A percentile compares a stretch with the other conserved stretches of the same genome.
Evolutionary conservation across 2,113 vertebrate genomes (phyloP).

Genomic region (Vombatus ursinus): DNA sequence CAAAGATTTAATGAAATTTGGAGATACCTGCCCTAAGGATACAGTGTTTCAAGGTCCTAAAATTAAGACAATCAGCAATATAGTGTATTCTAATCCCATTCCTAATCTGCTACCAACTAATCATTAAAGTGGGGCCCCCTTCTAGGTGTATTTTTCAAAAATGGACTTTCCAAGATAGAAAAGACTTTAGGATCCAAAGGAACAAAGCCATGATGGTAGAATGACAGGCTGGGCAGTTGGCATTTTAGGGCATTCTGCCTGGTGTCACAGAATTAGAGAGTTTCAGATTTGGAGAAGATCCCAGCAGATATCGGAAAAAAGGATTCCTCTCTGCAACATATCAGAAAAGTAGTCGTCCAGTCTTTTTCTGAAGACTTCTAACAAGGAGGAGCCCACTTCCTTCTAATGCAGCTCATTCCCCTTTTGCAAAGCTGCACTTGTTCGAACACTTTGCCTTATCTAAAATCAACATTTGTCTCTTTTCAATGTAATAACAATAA

Average conservation of each 20-base stretch:
- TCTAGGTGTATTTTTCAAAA: not conserved
- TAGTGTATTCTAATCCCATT: not conserved
- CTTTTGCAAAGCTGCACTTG: not conserved
- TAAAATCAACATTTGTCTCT: not conserved
- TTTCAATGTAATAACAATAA: not conserved
- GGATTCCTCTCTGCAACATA: no score
- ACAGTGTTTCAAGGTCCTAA: not conserved
- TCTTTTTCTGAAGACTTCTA: not conserved
- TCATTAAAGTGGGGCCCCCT: not conserved
- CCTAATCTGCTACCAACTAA: not conserved
- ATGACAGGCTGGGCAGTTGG: not conserved
- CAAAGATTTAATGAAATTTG: not conserved
- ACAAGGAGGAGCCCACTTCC: not conserved
- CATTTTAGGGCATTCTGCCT: not conserved
- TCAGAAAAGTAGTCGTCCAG: not conserved
- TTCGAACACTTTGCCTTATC: not conserved
- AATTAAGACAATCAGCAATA: not conserved
- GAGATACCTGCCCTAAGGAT: not conserved
- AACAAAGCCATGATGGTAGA: not conserved
- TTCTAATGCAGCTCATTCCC: not conserved
- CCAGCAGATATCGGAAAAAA: not conserved
- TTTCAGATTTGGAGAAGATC: not conserved
- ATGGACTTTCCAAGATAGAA: not conserved
- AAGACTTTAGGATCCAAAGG: not conserved
- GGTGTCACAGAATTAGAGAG: not conserved